A percentile compares a stretch with the other conserved stretches of the same genome.
Evolutionary conservation across 2,113 vertebrate species (phyloP).

Genomic region (Acrocephalus kingi): DNA sequence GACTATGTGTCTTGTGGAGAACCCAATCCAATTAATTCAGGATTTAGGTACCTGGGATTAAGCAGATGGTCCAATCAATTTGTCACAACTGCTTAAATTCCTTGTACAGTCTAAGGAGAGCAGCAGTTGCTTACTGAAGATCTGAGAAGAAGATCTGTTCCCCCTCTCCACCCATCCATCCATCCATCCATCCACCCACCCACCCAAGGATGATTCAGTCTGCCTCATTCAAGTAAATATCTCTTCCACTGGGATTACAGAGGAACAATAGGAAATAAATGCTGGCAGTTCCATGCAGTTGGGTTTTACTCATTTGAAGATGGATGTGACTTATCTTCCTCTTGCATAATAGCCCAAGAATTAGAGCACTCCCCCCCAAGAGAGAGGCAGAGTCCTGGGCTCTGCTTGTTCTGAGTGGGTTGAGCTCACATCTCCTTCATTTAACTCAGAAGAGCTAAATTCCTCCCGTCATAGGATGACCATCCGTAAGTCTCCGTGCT

Average conservation of each 20-base stretch:
- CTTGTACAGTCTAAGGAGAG: background rate
- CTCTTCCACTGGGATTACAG: conserved; percentile 25
- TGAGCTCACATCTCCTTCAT: background rate
- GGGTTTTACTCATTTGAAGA: conserved; percentile 27
- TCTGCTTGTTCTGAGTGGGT: background rate
- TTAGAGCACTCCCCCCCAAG: background rate
- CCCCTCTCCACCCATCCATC: background rate
- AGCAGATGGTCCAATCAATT: background rate
- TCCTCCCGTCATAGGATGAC: background rate
- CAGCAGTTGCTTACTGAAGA: background rate
- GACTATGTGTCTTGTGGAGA: background rate
- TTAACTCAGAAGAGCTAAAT: conserved; percentile 2
- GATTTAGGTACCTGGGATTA: background rate
- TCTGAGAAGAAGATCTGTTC: background rate
- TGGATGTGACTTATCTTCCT: conserved; percentile 47
- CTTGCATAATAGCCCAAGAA: conserved; percentile 30
- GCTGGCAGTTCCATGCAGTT: background rate
- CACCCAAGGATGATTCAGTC: background rate
- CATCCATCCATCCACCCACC: background rate
- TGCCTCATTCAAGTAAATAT: background rate
- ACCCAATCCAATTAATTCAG: background rate
- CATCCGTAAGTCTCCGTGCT: conserved; percentile 11
- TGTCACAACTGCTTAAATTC: background rate
- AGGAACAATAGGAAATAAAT: conserved; percentile 38
- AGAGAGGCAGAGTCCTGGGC: background rate